Evolutionary conservation across 2,113 vertebrate species (phyloP), one percentile per base, ranked within the genome.

Genomic region (Merops nubicus): DNA sequence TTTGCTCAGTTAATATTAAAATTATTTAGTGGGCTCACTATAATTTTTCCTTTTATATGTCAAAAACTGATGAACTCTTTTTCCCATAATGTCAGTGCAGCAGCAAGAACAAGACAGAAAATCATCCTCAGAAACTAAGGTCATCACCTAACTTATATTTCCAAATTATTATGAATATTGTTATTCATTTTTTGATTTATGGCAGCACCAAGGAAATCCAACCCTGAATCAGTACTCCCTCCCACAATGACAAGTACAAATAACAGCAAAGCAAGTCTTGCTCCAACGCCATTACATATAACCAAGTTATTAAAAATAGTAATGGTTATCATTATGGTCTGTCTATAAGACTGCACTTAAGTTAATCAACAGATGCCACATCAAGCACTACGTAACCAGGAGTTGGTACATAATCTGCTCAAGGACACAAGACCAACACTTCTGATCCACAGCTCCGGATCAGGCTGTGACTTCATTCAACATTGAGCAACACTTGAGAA

Each of bases 261-360:
- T 38, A 82, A 10, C 36, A 73, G 57, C 67, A 77, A 76, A 90
- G 59, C 45, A 75, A 82, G 48, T 70, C 70, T 57, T 88, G 38
- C 74, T 95, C 74, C 82, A 90, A 68, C 91, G 31, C 19, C 70
- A 62, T 83, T 43, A 20, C 50, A 50, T n/a, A 51, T 43, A 73
- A 88, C 53, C 57, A 73, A 80, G 70, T 85, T 88, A 95, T 88
- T 85, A 80, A 88, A 93, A 93, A 48, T 5, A 88, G n/a, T 36
- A 60, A 56, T 68, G n/a, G 56, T 31, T 17, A 80, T 85, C 31
- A 56, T 85, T 50, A 26, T 25, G 25, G 50, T 57, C 48, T 85
- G 42, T 47, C 60, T 77, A 63, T 56, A 65, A 93, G 62, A 65
- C 15, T 60, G n/a, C 45, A 51, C 80, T 69, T 79, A 75, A 78